Conservation (phyloP, 2,888 invertebrate genomes). For the Epicampocera succincta region DNA sequence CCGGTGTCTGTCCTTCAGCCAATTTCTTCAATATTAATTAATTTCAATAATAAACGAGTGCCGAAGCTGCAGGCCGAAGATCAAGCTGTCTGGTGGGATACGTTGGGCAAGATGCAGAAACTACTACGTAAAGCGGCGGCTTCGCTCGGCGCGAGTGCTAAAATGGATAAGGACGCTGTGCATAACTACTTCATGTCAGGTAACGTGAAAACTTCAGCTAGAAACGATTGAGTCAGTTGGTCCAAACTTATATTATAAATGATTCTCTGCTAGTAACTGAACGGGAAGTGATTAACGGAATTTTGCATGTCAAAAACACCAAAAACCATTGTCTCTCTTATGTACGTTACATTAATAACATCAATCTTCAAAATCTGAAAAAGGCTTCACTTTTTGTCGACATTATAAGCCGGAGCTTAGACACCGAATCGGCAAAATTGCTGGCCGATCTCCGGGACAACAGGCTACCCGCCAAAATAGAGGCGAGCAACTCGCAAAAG, state of each 20-base stretch:
- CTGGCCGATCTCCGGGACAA: constrained; percentile 94
- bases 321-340: constrained; percentile 98
- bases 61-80: constrained; percentile 98
- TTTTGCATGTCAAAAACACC: constrained; percentile 95
- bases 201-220: constrained; percentile 80
- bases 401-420: constrained; percentile 94
- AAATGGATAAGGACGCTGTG: constrained; percentile 95
- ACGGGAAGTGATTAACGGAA: constrained; percentile 97
- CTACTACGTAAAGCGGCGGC: constrained; percentile 94
- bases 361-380: constrained; percentile 96
- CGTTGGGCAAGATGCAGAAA: constrained; percentile 96
- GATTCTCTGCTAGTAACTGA: constrained; percentile 89
- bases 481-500: constrained; percentile 94
- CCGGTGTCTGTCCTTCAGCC: constrained; percentile 97
- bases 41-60: constrained; percentile 99
- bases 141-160: constrained; percentile 91
- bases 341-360: constrained; percentile 97
- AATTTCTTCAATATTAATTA: constrained; percentile 97
- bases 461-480: constrained; percentile 93
- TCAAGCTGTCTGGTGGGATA: constrained; percentile 99
- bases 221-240: neutral
- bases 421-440: constrained; percentile 95
- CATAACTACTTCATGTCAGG: constrained; percentile 99
- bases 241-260: too few relatives aligned
- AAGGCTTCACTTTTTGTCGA: constrained; percentile 98